Percentiles rank a stretch among this genome's conserved stretches.
Evolutionary conservation across 2,797 vertebrate genomes (phyloP).

Genomic region (Halcyon badia): DNA sequence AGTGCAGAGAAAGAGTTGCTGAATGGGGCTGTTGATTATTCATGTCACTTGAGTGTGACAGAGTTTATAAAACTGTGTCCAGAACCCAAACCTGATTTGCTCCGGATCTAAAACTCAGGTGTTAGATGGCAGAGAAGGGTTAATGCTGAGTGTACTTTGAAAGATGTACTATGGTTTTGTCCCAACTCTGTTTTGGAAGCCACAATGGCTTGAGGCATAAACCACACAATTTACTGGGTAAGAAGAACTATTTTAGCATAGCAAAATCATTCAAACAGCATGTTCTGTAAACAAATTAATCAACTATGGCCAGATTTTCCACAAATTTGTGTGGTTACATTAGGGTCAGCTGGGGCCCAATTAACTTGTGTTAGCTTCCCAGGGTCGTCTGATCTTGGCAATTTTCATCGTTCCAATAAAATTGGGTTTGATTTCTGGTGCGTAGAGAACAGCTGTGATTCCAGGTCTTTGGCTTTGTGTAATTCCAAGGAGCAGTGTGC

Average conservation of each 20-base stretch:
- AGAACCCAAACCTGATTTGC: neutral
- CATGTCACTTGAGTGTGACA: neutral
- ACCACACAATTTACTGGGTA: neutral
- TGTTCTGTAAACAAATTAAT: conserved; percentile 57
- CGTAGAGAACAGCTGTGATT: conserved; percentile 30
- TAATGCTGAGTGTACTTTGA: neutral
- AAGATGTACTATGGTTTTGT: neutral
- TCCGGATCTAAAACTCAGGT: neutral
- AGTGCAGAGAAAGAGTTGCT: neutral
- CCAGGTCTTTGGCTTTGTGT: conserved; percentile 15
- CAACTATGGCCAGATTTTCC: conserved; percentile 12
- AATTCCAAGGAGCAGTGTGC: conserved; percentile 35
- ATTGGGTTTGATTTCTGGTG: conserved; percentile 44
- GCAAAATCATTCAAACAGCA: neutral
- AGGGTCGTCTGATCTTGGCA: conserved; percentile 39
- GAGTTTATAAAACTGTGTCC: neutral
- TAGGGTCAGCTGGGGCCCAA: conserved; percentile 12
- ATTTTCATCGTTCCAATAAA: conserved; percentile 46
- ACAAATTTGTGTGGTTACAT: neutral
- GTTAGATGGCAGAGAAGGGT: neutral
- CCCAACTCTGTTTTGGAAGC: neutral
- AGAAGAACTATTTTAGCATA: neutral
- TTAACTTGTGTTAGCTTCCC: conserved; percentile 33
- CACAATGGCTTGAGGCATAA: neutral
- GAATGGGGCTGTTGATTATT: neutral